phyloP scores from a whole-genome alignment of 2,888 invertebrate species.

The Biston stratarius region DNA sequence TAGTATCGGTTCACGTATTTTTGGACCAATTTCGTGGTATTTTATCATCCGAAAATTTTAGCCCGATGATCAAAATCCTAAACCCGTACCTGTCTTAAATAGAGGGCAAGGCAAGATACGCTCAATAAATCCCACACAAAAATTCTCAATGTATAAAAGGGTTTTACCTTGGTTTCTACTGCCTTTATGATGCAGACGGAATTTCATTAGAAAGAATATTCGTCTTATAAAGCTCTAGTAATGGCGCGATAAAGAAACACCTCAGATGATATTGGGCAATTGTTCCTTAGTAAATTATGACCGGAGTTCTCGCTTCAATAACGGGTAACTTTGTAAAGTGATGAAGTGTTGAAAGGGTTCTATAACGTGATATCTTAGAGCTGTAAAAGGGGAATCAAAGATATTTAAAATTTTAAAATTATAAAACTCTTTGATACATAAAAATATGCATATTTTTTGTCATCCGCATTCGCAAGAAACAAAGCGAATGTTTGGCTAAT shows the following conservation, averaged over 20 bases:
- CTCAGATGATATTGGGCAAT: conserved; percentile 48
- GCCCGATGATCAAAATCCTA: too few relatives aligned
- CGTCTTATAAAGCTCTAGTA: conserved; percentile 48
- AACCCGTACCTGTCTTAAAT: too few relatives aligned
- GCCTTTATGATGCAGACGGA: not conserved
- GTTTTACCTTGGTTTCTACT: not conserved
- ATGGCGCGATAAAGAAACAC: conserved; percentile 50
- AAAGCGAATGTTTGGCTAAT: too few relatives aligned
- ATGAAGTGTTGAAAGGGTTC: conserved; percentile 10
- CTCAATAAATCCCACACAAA: not conserved
- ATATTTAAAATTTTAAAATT: too few relatives aligned
- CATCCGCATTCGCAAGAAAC: too few relatives aligned
- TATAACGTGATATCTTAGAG: not conserved
- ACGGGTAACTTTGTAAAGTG: conserved; percentile 12
- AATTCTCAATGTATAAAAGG: too few relatives aligned
- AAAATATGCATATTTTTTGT: too few relatives aligned
- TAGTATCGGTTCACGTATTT: too few relatives aligned
- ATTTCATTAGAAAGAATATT: conserved; percentile 7
- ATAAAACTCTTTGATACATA: not conserved
- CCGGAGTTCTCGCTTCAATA: conserved; percentile 19
- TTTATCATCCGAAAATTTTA: too few relatives aligned
- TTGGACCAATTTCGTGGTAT: too few relatives aligned
- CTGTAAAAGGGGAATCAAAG: not conserved
- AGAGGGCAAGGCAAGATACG: too few relatives aligned
- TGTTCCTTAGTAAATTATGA: conserved; percentile 31